A percentile compares a stretch with the other conserved stretches of the same genome.
Evolutionary conservation across 2,113 vertebrate species (phyloP).

Genomic region (Pseudorhombus dupliciocellatus): DNA sequence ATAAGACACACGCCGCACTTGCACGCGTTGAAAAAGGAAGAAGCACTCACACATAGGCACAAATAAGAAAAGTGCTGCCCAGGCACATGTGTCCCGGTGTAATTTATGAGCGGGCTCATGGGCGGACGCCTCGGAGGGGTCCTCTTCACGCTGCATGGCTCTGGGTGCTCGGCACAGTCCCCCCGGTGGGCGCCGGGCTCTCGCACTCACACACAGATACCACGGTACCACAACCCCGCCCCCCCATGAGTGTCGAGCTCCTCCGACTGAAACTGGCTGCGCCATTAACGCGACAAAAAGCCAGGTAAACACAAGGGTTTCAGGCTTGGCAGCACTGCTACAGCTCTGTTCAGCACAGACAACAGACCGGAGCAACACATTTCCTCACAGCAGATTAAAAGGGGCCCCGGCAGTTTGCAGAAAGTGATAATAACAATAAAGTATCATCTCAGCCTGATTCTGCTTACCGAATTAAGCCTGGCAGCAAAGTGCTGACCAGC

Average conservation of each 20-base stretch:
- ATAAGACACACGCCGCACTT: slow-evolving; percentile 10
- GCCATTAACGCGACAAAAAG: slow-evolving; percentile 74
- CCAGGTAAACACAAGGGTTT: slow-evolving; percentile 76
- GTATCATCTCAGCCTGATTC: slow-evolving; percentile 39
- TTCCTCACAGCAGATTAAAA: slow-evolving; percentile 47
- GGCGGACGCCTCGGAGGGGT: slow-evolving; percentile 75
- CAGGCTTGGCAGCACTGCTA: slow-evolving; percentile 71
- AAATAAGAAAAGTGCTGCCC: slow-evolving; percentile 74
- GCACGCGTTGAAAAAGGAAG: not conserved
- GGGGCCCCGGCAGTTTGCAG: slow-evolving; percentile 27
- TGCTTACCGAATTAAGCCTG: slow-evolving; percentile 42
- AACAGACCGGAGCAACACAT: slow-evolving; percentile 58
- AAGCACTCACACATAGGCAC: not conserved
- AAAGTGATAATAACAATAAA: slow-evolving; percentile 50
- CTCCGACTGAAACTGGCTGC: slow-evolving; percentile 57
- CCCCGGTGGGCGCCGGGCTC: slow-evolving; percentile 45
- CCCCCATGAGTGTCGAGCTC: slow-evolving; percentile 63
- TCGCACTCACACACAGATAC: slow-evolving; percentile 30
- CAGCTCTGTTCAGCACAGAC: slow-evolving; percentile 69
- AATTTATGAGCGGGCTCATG: slow-evolving; percentile 85
- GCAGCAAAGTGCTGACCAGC: slow-evolving; percentile 26
- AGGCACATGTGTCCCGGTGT: slow-evolving; percentile 85
- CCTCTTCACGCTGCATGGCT: slow-evolving; percentile 80
- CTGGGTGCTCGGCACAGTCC: slow-evolving; percentile 79
- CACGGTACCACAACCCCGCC: slow-evolving; percentile 45